These are phyloP conservation scores for Drosophila prostipennis DNA, from an alignment of 2,888 invertebrate genomes.

Conservation along the genomic window DNA sequence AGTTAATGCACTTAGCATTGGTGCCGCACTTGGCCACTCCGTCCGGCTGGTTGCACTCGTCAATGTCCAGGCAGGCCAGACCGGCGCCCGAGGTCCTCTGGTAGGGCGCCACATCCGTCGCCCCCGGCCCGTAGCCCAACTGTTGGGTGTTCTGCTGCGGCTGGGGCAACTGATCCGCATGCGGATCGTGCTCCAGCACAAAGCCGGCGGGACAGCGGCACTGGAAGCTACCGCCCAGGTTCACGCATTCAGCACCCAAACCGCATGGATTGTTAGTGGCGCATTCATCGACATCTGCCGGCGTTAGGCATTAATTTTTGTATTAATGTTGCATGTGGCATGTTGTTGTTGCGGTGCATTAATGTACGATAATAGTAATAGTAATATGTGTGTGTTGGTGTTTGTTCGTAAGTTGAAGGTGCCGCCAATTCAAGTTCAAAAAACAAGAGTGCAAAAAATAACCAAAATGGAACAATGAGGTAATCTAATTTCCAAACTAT, in stretches of 20 bases:
- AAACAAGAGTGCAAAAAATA: constrained; percentile 46
- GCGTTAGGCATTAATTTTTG: constrained; percentile 63
- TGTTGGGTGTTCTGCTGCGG: constrained; percentile 39
- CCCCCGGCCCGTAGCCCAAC: constrained; percentile 67
- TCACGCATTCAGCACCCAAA: constrained; percentile 89
- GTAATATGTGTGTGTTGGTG: constrained; percentile 35
- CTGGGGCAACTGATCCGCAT: constrained; percentile 49
- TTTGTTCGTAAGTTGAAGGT: constrained; percentile 32
- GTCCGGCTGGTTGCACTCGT: constrained; percentile 89
- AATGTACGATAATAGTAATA: constrained; percentile 30
- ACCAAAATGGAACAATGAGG: constrained; percentile 39
- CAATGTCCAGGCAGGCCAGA: constrained; percentile 89
- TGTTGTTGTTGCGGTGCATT: constrained; percentile 30
- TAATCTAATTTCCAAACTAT: background rate
- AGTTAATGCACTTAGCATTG: constrained; percentile 92
- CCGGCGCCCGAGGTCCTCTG: constrained; percentile 77
- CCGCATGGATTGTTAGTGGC: constrained; percentile 88
- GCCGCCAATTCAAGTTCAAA: constrained; percentile 44
- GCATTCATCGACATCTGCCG: constrained; percentile 90
- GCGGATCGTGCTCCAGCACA: constrained; percentile 85
- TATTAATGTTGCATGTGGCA: constrained; percentile 45
- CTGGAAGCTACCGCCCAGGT: constrained; percentile 90
- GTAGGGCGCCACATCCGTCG: constrained; percentile 48
- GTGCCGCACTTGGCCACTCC: constrained; percentile 91
- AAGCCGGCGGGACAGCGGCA: constrained; percentile 91